Evolutionary conservation across 2,888 invertebrate species (phyloP).

Genomic region (Fabriciana adippe): DNA sequence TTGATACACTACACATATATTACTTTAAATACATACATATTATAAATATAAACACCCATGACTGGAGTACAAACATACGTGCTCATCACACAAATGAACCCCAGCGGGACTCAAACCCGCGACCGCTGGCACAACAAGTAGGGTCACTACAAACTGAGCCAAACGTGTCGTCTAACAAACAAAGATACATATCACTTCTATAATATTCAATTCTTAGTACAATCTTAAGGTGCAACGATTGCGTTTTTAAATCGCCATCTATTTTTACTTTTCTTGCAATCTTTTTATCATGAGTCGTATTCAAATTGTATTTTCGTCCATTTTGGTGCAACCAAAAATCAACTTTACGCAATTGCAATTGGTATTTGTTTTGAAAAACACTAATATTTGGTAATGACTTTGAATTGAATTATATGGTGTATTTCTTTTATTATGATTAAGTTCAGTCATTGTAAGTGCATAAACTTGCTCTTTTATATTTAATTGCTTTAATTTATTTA

Average conservation of each 20-base stretch:
- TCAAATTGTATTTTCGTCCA: constrained; percentile 43
- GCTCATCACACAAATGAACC: too few relatives aligned
- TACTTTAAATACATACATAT: too few relatives aligned
- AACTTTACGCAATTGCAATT: not conserved
- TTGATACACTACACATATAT: too few relatives aligned
- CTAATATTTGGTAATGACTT: constrained; percentile 4
- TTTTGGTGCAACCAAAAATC: constrained; percentile 17
- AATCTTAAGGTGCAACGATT: constrained; percentile 45
- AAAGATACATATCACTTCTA: not conserved
- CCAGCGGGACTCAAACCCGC: too few relatives aligned
- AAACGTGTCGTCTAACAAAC: not conserved
- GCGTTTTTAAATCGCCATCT: constrained; percentile 51
- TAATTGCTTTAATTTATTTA: not conserved
- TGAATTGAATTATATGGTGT: constrained; percentile 29
- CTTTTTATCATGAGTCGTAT: constrained; percentile 52
- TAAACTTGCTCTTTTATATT: constrained; percentile 8
- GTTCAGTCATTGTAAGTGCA: constrained; percentile 21
- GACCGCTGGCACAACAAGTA: too few relatives aligned
- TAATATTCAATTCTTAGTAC: constrained; percentile 10
- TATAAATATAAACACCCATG: too few relatives aligned
- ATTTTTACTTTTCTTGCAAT: constrained; percentile 51
- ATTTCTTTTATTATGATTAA: constrained; percentile 35
- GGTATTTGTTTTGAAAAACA: constrained; percentile 12
- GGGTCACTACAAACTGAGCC: not conserved
- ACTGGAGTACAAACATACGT: too few relatives aligned